Evolutionary conservation across 2,888 invertebrate genomes (phyloP).

Genomic region (Choreutis nemorana): DNA sequence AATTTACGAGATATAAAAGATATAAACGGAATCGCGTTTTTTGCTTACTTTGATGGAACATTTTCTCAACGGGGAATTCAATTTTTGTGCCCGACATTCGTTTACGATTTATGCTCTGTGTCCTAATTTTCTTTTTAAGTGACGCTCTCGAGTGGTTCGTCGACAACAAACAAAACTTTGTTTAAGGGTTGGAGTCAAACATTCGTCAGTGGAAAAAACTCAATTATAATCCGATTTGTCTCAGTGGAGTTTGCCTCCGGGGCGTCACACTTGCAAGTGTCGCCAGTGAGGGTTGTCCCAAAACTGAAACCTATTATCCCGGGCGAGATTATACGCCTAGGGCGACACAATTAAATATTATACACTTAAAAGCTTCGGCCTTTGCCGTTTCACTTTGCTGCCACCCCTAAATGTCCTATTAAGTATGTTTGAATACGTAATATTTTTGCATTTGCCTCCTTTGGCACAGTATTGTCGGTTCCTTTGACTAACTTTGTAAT

Average conservation of each 20-base stretch:
- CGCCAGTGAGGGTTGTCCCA: constrained; percentile 59
- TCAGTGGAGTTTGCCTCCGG: constrained; percentile 50
- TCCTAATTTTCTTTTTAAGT: constrained; percentile 25
- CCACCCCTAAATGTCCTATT: constrained; percentile 68
- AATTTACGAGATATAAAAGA: constrained; percentile 68
- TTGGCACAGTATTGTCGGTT: constrained; percentile 62
- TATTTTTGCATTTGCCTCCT: constrained; percentile 65
- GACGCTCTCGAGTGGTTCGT: background rate
- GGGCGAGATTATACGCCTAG: constrained; percentile 68
- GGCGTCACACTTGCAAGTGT: constrained; percentile 60
- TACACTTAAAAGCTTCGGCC: constrained; percentile 68
- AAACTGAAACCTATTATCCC: constrained; percentile 68
- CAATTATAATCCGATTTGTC: constrained; percentile 63
- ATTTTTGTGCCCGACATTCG: constrained; percentile 53
- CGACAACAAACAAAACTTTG: background rate
- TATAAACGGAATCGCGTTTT: constrained; percentile 67
- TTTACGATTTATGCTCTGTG: constrained; percentile 47
- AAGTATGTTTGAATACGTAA: constrained; percentile 67
- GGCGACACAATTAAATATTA: constrained; percentile 69
- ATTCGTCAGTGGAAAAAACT: constrained; percentile 51
- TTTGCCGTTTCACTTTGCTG: constrained; percentile 66
- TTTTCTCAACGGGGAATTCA: constrained; percentile 63
- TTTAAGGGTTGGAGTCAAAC: constrained; percentile 15
- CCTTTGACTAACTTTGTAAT: constrained; percentile 65
- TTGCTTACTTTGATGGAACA: constrained; percentile 66